Conservation (phyloP, 2,888 invertebrate genomes). For the Acronicta leporina region DNA sequence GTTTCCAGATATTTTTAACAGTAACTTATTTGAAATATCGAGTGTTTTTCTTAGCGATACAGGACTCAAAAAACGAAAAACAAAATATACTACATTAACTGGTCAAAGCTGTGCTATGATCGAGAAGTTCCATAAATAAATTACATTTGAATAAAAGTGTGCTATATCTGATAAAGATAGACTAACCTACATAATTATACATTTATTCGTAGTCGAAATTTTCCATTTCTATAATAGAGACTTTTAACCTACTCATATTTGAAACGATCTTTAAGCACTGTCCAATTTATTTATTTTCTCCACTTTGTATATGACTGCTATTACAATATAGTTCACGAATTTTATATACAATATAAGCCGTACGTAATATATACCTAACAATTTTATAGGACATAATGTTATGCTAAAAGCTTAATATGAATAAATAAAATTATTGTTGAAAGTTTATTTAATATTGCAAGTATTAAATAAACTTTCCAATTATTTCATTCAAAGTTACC, state of each 20-base stretch:
- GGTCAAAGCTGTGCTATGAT: conserved; percentile 9
- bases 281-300: neutral
- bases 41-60: neutral
- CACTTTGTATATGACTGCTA: neutral
- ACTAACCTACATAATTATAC: neutral
- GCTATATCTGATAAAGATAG: conserved; percentile 17
- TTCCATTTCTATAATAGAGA: conserved; percentile 26
- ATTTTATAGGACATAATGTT: too few relatives aligned
- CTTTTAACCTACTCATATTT: conserved; percentile 10
- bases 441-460: too few relatives aligned
- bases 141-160: conserved; percentile 19
- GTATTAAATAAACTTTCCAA: neutral
- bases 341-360: too few relatives aligned
- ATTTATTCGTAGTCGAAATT: conserved; percentile 13
- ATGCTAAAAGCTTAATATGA: too few relatives aligned
- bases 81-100: neutral
- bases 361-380: too few relatives aligned
- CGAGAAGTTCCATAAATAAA: conserved; percentile 12
- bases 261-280: conserved; percentile 7
- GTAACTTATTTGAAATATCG: conserved; percentile 5
- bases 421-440: too few relatives aligned
- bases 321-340: too few relatives aligned
- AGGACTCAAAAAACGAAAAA: too few relatives aligned
- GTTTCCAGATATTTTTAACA: conserved; percentile 24
- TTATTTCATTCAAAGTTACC: conserved; percentile 1